phyloP scores from a whole-genome alignment of 2,797 vertebrate species.

The Oreonectes daqikongensis region DNA sequence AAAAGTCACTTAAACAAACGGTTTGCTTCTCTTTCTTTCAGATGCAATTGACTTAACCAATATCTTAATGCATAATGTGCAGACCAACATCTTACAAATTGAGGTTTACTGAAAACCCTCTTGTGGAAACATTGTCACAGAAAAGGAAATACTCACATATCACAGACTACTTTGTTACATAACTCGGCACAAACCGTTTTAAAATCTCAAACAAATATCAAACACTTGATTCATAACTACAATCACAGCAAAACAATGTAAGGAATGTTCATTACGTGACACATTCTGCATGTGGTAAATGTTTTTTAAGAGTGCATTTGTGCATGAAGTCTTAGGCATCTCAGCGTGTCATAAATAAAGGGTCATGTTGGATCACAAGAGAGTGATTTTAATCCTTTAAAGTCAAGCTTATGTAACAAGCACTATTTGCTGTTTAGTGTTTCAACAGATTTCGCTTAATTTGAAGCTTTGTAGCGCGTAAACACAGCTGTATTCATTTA shows the following conservation, averaged over 20 bases:
- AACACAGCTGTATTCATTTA: not conserved
- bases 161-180: not conserved
- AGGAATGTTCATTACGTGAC: not conserved
- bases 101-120: not conserved
- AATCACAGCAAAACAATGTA: not conserved
- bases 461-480: constrained; percentile 22
- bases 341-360: constrained; percentile 56
- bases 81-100: constrained; percentile 1
- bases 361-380: constrained; percentile 58
- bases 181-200: not conserved
- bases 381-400: constrained; percentile 59
- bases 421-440: constrained; percentile 49
- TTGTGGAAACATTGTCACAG: not conserved
- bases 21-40: too few relatives aligned
- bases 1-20: too few relatives aligned
- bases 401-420: constrained; percentile 61
- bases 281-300: not conserved
- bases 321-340: not conserved
- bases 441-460: constrained; percentile 55
- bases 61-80: not conserved
- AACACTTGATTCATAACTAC: not conserved
- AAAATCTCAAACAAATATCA: not conserved
- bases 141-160: not conserved
- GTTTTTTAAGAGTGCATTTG: not conserved
- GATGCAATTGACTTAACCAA: not conserved